Conservation (phyloP, 2,888 invertebrate genomes). For the Byasa hedistus region DNA sequence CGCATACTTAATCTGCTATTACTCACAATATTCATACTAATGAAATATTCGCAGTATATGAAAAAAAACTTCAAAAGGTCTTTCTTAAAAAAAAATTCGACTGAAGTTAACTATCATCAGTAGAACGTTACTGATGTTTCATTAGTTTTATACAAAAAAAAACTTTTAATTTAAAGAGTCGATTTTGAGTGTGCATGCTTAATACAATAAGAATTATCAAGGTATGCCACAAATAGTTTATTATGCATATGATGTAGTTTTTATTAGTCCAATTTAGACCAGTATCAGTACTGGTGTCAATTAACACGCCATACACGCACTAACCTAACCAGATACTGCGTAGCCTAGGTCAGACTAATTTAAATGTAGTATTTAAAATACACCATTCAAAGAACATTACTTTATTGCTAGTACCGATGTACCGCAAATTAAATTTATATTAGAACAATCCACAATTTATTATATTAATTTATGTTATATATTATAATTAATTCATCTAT, state of each 20-base stretch:
- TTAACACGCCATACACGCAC: slow-evolving; percentile 17
- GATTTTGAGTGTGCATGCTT: too few relatives aligned
- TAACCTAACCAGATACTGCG: slow-evolving; percentile 25
- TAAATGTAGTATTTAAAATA: slow-evolving; percentile 24
- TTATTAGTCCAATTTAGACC: neutral
- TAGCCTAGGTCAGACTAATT: slow-evolving; percentile 28
- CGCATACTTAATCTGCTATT: neutral
- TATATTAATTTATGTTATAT: too few relatives aligned
- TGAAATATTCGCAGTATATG: too few relatives aligned
- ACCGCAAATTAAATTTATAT: neutral
- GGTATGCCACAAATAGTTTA: neutral
- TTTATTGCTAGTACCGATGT: neutral
- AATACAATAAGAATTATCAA: too few relatives aligned
- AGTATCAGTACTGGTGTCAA: neutral
- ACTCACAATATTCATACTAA: neutral
- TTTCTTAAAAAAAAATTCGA: too few relatives aligned
- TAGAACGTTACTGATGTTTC: too few relatives aligned
- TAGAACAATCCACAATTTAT: neutral
- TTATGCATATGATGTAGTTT: neutral
- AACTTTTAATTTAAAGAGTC: too few relatives aligned
- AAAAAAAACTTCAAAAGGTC: too few relatives aligned
- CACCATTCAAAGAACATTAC: slow-evolving; percentile 13
- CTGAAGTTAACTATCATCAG: too few relatives aligned
- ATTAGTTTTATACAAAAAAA: too few relatives aligned
- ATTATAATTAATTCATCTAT: too few relatives aligned